phyloP scores from a whole-genome alignment of 2,888 invertebrate genomes.

The Andricus curvator region DNA sequence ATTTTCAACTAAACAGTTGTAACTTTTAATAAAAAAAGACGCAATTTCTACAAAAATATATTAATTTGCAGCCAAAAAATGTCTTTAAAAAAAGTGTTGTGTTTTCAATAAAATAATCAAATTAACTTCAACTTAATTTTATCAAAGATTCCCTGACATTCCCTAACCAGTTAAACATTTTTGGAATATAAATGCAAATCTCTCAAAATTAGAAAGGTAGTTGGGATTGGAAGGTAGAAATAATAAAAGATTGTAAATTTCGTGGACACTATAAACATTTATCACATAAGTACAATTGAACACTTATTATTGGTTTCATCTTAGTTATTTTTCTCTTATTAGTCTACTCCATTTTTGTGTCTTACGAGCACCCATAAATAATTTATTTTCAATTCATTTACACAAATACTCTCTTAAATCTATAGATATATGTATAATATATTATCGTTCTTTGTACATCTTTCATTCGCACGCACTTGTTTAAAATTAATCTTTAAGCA shows the following conservation, averaged over 20 bases:
- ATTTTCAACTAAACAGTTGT: no score
- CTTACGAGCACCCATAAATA: constrained; percentile 66
- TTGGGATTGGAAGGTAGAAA: not conserved
- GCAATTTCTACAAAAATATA: no score
- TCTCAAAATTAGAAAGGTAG: not conserved
- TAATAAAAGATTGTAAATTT: not conserved
- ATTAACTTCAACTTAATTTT: no score
- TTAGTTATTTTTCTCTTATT: constrained; percentile 53
- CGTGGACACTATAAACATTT: constrained; percentile 75
- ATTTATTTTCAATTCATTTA: constrained; percentile 65
- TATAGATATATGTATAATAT: constrained; percentile 49
- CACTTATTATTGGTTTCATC: constrained; percentile 67
- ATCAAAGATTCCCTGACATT: no score
- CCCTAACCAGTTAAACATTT: no score
- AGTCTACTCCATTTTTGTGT: constrained; percentile 45
- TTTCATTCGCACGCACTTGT: constrained; percentile 53
- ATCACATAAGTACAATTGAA: constrained; percentile 78
- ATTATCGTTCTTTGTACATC: constrained; percentile 71
- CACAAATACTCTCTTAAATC: constrained; percentile 67
- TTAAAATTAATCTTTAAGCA: constrained; percentile 24
- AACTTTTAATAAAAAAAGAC: no score
- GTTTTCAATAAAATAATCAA: no score
- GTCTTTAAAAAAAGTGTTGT: no score
- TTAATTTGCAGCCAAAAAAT: no score
- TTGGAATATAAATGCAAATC: no score